Percentiles rank a stretch among this genome's conserved stretches.
phyloP scores from a whole-genome alignment of 2,113 vertebrate species.

The Machaerirhynchus nigripectus region DNA sequence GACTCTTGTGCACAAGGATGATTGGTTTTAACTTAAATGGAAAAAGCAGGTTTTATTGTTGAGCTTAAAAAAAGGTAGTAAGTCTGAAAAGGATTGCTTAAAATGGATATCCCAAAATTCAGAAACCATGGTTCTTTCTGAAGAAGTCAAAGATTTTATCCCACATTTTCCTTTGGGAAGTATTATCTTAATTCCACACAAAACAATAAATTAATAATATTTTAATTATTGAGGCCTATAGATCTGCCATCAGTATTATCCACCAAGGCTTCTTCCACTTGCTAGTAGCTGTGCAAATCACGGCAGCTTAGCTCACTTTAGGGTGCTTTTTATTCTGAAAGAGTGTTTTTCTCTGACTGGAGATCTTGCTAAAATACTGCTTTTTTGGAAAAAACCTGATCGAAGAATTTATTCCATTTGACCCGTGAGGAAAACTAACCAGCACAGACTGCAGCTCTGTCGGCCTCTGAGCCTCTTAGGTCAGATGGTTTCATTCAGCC shows the following conservation, averaged over 20 bases:
- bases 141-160: constrained; percentile 1
- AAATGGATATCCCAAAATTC: background rate
- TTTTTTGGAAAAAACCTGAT: background rate
- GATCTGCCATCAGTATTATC: background rate
- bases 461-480: background rate
- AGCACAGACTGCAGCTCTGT: background rate
- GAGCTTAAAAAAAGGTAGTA: background rate
- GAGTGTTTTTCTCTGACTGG: background rate
- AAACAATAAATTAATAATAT: background rate
- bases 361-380: background rate
- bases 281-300: background rate
- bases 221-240: background rate
- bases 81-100: background rate
- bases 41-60: constrained; percentile 10
- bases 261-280: background rate
- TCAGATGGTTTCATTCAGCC: background rate
- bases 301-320: background rate
- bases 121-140: background rate
- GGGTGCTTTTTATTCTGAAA: background rate
- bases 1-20: background rate
- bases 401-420: background rate
- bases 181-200: background rate
- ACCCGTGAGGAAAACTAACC: background rate
- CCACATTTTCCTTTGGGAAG: background rate
- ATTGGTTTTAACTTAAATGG: background rate